Evolutionary conservation across 1,140 invertebrate genomes (phyloP).

Genomic region (Rhagoletis pomonella): DNA sequence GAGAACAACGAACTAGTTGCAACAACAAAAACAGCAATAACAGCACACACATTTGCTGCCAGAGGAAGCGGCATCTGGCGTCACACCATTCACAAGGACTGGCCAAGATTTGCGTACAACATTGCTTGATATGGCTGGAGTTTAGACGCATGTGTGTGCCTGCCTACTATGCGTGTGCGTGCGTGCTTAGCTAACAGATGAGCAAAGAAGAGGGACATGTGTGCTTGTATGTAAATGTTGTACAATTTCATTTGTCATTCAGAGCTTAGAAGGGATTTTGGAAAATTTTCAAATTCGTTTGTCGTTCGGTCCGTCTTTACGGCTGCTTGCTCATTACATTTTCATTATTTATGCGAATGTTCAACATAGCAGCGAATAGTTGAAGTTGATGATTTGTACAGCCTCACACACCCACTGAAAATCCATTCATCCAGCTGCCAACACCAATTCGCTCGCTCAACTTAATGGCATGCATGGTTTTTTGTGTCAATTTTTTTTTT

Average conservation of each 20-base stretch:
- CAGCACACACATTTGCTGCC: background rate
- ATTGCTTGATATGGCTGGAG: background rate
- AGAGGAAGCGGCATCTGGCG: conserved; percentile 30
- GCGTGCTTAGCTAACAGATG: background rate
- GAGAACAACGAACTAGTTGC: conserved; percentile 57
- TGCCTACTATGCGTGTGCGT: background rate
- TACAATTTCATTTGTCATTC: conserved; percentile 68
- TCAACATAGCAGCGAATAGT: conserved; percentile 47
- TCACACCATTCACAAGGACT: background rate
- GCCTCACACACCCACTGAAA: conserved; percentile 24
- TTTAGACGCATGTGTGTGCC: background rate
- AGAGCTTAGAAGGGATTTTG: conserved; percentile 68
- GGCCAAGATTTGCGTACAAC: background rate
- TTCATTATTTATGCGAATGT: conserved; percentile 66
- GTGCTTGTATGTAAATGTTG: background rate
- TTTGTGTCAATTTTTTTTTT: too few species aligned
- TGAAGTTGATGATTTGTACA: background rate
- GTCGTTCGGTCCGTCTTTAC: conserved; percentile 54
- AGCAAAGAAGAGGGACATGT: background rate
- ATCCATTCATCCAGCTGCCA: background rate
- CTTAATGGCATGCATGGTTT: background rate
- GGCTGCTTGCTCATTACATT: conserved; percentile 72
- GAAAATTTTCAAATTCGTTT: conserved; percentile 51
- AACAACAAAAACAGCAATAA: background rate
- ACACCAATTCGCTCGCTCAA: conserved; percentile 5